A percentile compares a stretch with the other conserved stretches of the same genome.
These are phyloP conservation scores for Scaptomyza cyrtandrae DNA, from an alignment of 2,888 invertebrate species.

Conservation along the genomic window DNA sequence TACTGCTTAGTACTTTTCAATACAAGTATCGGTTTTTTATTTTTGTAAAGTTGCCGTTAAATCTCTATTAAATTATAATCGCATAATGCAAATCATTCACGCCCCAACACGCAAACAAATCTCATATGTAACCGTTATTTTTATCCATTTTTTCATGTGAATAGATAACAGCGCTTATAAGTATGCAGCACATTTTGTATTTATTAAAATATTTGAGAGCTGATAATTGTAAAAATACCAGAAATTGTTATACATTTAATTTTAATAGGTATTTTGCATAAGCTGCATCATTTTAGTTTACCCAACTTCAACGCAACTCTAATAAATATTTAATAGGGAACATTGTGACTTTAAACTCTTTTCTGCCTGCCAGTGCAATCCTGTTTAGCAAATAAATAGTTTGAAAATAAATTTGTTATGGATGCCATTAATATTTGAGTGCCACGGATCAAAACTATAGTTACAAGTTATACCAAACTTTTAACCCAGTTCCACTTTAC, in stretches of 20 bases:
- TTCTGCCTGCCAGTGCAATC: too few species aligned
- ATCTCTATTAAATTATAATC: conserved; percentile 65
- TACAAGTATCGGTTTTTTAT: neutral
- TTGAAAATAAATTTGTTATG: neutral
- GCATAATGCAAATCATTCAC: conserved; percentile 52
- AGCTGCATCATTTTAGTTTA: too few species aligned
- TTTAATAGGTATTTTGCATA: too few species aligned
- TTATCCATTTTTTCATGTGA: neutral
- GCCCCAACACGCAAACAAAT: conserved; percentile 29
- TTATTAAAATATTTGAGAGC: neutral
- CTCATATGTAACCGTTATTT: conserved; percentile 5
- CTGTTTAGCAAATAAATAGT: too few species aligned
- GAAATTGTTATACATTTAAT: too few species aligned
- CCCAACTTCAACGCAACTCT: neutral
- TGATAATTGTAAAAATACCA: too few species aligned
- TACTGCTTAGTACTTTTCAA: conserved; percentile 8
- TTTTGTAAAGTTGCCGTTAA: conserved; percentile 25
- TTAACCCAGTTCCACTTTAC: neutral
- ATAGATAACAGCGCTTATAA: conserved; percentile 27
- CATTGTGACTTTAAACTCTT: too few species aligned
- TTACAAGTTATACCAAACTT: conserved; percentile 8
- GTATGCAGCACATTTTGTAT: conserved; percentile 36
- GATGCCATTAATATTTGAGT: conserved; percentile 7
- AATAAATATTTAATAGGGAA: neutral
- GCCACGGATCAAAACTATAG: conserved; percentile 1